phyloP scores from a whole-genome alignment of 2,888 invertebrate genomes.

The Frankliniella fusca region DNA sequence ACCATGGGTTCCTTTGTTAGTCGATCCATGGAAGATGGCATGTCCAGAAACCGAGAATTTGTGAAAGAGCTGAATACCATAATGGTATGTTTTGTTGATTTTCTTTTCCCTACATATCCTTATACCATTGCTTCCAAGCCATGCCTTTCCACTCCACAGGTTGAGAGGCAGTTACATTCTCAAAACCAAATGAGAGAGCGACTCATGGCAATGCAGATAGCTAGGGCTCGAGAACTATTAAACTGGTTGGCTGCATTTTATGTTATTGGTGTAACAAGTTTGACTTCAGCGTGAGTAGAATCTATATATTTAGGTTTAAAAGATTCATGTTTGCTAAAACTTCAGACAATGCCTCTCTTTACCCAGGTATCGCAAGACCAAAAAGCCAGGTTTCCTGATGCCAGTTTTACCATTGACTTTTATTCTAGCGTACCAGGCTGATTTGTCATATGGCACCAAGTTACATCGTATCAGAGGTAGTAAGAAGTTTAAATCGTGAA shows the following conservation, averaged over 20 bases:
- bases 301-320: no score
- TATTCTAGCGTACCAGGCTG: neutral
- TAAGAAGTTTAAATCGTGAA: neutral
- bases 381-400: neutral
- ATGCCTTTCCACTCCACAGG: neutral
- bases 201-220: constrained; percentile 1
- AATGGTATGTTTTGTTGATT: neutral
- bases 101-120: neutral
- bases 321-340: no score
- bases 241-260: constrained; percentile 1
- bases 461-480: neutral
- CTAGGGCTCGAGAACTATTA: neutral
- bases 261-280: neutral
- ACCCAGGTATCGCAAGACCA: neutral
- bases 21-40: neutral
- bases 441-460: neutral
- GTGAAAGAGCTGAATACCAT: neutral
- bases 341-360: neutral
- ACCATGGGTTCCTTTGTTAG: neutral
- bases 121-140: neutral
- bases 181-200: constrained; percentile 17
- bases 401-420: neutral
- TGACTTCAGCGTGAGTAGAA: neutral
- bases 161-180: constrained; percentile 5
- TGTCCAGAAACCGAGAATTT: constrained; percentile 5